Base-by-base conservation (phyloP, 2,888 invertebrate genomes). In the Caenorhabditis doughertyi region DNA sequence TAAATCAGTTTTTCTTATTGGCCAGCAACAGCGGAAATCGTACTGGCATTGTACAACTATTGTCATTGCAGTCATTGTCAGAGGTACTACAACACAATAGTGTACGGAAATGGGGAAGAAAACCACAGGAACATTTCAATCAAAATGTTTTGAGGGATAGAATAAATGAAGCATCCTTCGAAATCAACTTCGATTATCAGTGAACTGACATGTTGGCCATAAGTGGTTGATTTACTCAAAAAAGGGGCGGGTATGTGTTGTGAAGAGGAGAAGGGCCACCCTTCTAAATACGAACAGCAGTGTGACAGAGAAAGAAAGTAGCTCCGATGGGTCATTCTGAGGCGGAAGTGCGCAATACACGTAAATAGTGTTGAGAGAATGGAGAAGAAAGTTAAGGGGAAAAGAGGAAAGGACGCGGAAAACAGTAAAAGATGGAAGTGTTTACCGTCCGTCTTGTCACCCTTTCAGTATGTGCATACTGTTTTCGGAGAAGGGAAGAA, bases 371-470 rank as follows among this genome's bases (percentile, higher is more conserved):
- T 44, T 53, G 32, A 53, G 68, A 77, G 25, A 68, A 39, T 53
- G 47, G 77, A 77, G 77, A 21, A 3, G 42, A 39, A 35, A 56
- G 51, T 27, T 65, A 23, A 32, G 51, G 25, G 25, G 49, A 58
- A n/a, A 32, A 32, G 25, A 53, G 25, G 42, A 44, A 23, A 39
- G 60, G 67, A 68, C 77, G 77, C 77, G 77, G 77, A 77, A 68
- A 70, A 70, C 68, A 77, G 77, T 77, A 68, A 77, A 60, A 60
- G 68, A 42, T 35, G 49, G 27, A 77, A 32, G 29, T 77, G 68
- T 77, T 77, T 77, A 77, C 77, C 68, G 77, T 77, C 49, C 77
- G 77, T 77, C 68, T 77, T 77, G 77, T 77, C 77, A 77, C 77
- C 77, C 77, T 70, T 74, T 77, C 77, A 68, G 65, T 67, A 49